A percentile compares a stretch with the other conserved stretches of the same genome.
Conservation (phyloP, 2,797 vertebrate species). For the Alouatta caraya region DNA sequence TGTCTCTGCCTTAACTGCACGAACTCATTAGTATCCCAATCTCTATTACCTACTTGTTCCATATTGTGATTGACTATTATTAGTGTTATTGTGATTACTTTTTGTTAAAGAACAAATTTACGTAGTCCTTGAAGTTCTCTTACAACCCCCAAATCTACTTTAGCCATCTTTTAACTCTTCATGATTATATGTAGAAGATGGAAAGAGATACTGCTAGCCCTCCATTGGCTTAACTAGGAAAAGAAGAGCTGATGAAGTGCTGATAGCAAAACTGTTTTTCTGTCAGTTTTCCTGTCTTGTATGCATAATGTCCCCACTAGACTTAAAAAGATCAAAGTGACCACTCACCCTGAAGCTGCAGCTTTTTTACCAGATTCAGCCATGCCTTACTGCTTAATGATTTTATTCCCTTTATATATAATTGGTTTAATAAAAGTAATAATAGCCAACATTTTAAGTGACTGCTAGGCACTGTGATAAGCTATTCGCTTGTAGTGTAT, state of each 20-base stretch:
- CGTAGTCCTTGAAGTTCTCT: background rate
- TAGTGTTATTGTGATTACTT: background rate
- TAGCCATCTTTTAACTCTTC: background rate
- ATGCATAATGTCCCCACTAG: background rate
- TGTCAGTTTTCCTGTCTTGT: background rate
- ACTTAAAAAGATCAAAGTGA: background rate
- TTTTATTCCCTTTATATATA: background rate
- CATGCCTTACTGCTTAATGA: background rate
- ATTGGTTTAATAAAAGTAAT: constrained; percentile 15
- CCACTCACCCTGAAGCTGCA: background rate
- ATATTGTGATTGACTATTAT: background rate
- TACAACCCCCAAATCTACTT: background rate
- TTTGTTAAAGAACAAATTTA: background rate
- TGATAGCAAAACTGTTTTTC: background rate
- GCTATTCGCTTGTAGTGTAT: background rate
- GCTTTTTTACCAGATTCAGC: background rate
- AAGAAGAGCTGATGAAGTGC: background rate
- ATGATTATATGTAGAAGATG: background rate
- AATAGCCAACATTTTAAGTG: background rate
- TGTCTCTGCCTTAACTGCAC: background rate
- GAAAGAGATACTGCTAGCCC: background rate
- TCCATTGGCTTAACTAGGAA: background rate
- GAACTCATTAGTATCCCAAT: background rate
- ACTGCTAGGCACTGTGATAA: background rate
- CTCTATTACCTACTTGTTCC: background rate